Evolutionary conservation across 30 jellyfish, hydroid and myxozoan species (phyloP).

Genomic region (Calvadosia cruxmelitensis): DNA sequence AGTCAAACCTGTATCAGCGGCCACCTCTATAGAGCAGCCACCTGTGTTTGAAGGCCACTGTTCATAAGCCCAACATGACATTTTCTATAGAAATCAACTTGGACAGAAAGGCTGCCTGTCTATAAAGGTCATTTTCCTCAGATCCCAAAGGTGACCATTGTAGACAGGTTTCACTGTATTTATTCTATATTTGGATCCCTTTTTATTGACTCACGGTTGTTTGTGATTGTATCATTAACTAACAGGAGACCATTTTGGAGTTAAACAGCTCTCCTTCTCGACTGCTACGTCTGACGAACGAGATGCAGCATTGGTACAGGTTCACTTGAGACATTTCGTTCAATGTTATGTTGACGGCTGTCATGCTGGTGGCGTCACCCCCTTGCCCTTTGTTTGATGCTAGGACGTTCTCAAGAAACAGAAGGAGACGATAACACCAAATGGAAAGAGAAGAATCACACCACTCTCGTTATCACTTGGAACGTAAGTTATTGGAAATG

Average conservation of each 20-base stretch:
- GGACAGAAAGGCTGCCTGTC: background rate
- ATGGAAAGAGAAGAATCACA: constrained; percentile 82
- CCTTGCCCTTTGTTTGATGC: background rate
- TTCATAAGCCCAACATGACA: too few relatives aligned
- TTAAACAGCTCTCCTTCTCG: background rate
- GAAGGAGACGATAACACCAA: constrained; percentile 68
- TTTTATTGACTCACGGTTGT: too few relatives aligned
- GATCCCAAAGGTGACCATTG: background rate
- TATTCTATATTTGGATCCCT: background rate
- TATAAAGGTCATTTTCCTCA: background rate
- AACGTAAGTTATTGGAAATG: background rate
- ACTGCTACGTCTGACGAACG: background rate
- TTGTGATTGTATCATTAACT: too few relatives aligned
- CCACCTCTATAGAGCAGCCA: too few relatives aligned
- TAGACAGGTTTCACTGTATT: background rate
- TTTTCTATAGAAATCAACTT: background rate
- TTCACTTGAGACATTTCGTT: too few relatives aligned
- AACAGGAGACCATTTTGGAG: background rate
- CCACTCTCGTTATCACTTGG: constrained; percentile 68
- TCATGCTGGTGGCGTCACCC: background rate
- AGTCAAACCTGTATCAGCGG: too few relatives aligned
- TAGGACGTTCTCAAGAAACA: constrained; percentile 72
- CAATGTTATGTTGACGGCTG: too few relatives aligned
- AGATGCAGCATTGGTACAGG: background rate
- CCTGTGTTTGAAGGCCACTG: too few relatives aligned